These are phyloP conservation scores for Telenomus remus DNA, from an alignment of 1,140 invertebrate species.

Conservation along the genomic window DNA sequence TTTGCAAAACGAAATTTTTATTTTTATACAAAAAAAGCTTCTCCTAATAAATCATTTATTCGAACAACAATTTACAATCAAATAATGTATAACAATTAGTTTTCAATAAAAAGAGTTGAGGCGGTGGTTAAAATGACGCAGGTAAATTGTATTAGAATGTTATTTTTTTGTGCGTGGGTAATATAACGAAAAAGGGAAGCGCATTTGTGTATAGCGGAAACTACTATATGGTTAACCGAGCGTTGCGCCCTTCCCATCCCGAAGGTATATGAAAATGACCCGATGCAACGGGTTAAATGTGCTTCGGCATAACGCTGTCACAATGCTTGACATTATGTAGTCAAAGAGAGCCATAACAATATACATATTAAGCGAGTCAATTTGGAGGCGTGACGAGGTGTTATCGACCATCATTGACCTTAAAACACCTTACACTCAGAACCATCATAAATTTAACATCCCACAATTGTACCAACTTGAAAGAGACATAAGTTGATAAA, in stretches of 20 bases:
- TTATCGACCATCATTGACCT: slow-evolving; percentile 27
- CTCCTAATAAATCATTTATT: no score
- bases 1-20: background rate
- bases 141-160: no score
- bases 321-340: slow-evolving; percentile 18
- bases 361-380: slow-evolving; percentile 22
- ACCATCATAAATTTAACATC: no score
- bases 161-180: no score
- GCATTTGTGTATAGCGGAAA: slow-evolving; percentile 62
- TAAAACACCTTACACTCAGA: no score
- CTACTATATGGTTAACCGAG: slow-evolving; percentile 65
- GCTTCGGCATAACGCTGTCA: slow-evolving; percentile 35
- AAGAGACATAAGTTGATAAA: no score
- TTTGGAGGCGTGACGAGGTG: slow-evolving; percentile 31
- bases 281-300: slow-evolving; percentile 44
- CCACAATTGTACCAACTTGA: no score
- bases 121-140: no score
- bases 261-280: slow-evolving; percentile 63
- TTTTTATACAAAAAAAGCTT: background rate
- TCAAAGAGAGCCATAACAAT: slow-evolving; percentile 37
- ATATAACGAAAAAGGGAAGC: slow-evolving; percentile 56
- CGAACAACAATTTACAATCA: no score
- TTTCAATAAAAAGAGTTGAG: no score
- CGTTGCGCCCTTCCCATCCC: slow-evolving; percentile 66
- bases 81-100: no score